A percentile compares a stretch with the other conserved stretches of the same genome.
Conservation (phyloP, 2,888 invertebrate genomes). For the Drosophila rubida region DNA sequence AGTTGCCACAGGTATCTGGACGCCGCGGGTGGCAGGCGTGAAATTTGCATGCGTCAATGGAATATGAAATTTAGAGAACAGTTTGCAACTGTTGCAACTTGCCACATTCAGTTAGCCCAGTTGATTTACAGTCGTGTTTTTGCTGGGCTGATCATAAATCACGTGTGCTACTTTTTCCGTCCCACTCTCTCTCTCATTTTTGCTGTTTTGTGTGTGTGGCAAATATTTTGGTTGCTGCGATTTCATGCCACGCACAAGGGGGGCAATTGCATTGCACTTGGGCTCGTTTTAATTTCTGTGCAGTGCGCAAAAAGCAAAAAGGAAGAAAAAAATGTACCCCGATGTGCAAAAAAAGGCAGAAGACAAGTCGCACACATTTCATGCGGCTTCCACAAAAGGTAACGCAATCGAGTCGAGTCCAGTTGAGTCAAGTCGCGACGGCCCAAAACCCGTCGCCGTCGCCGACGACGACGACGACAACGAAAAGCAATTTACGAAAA, state of each 20-base stretch:
- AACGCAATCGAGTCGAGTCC: slow-evolving; percentile 35
- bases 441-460: slow-evolving; percentile 12
- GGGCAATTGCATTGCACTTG: slow-evolving; percentile 70
- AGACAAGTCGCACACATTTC: slow-evolving; percentile 83
- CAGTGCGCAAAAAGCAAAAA: slow-evolving; percentile 34
- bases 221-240: slow-evolving; percentile 77
- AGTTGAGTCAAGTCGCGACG: slow-evolving; percentile 25
- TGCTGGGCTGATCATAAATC: slow-evolving; percentile 57
- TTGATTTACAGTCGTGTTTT: slow-evolving; percentile 63
- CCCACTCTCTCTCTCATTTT: neutral
- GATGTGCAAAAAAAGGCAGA: slow-evolving; percentile 14
- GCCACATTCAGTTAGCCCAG: slow-evolving; percentile 34
- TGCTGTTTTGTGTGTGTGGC: slow-evolving; percentile 44
- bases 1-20: slow-evolving; percentile 5
- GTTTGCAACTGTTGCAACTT: slow-evolving; percentile 52
- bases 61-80: slow-evolving; percentile 57
- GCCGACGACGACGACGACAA: slow-evolving; percentile 69
- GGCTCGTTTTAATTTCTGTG: slow-evolving; percentile 40
- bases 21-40: slow-evolving; percentile 61
- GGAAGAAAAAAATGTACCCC: slow-evolving; percentile 11
- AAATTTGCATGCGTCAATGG: slow-evolving; percentile 77
- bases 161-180: slow-evolving; percentile 26
- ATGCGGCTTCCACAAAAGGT: slow-evolving; percentile 76
- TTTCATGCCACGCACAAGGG: slow-evolving; percentile 67
- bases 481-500: slow-evolving; percentile 81